These are phyloP conservation scores for Neoascia interrupta DNA, from an alignment of 2,888 invertebrate species.

Conservation along the genomic window DNA sequence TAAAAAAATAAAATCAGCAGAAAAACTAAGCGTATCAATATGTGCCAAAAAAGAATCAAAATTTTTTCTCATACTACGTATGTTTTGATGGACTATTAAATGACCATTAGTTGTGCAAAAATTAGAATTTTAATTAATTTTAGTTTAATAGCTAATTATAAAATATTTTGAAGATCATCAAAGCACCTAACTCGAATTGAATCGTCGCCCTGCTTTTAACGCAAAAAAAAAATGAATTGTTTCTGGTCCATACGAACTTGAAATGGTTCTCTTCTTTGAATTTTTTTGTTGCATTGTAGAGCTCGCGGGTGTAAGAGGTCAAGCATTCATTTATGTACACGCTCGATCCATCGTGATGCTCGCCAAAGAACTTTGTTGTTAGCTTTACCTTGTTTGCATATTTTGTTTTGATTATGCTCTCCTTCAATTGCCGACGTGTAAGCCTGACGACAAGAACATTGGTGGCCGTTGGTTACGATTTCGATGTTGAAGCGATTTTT, in stretches of 20 bases:
- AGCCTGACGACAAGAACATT: neutral
- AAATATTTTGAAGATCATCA: conserved; percentile 7
- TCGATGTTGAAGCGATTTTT: conserved; percentile 7
- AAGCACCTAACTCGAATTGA: conserved; percentile 19
- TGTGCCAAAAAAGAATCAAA: conserved; percentile 17
- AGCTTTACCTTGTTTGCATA: neutral
- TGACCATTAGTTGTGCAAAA: too few relatives aligned
- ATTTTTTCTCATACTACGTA: conserved; percentile 33
- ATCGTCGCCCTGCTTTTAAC: conserved; percentile 16
- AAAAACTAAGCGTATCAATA: neutral
- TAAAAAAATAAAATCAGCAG: conserved; percentile 10
- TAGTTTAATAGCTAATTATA: neutral
- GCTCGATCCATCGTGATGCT: neutral
- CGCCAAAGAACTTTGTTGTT: conserved; percentile 14
- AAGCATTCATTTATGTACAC: conserved; percentile 16
- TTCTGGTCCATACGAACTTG: conserved; percentile 11
- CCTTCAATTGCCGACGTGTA: conserved; percentile 1
- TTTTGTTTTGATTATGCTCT: conserved; percentile 15
- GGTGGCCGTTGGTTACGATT: neutral
- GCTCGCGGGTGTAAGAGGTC: neutral
- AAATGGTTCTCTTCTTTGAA: neutral
- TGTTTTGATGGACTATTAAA: conserved; percentile 25
- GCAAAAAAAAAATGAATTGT: conserved; percentile 14
- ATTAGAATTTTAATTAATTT: neutral
- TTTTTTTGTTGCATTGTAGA: conserved; percentile 9